phyloP scores from a whole-genome alignment of 2,113 vertebrate species.

The Prochilodus magdalenae region DNA sequence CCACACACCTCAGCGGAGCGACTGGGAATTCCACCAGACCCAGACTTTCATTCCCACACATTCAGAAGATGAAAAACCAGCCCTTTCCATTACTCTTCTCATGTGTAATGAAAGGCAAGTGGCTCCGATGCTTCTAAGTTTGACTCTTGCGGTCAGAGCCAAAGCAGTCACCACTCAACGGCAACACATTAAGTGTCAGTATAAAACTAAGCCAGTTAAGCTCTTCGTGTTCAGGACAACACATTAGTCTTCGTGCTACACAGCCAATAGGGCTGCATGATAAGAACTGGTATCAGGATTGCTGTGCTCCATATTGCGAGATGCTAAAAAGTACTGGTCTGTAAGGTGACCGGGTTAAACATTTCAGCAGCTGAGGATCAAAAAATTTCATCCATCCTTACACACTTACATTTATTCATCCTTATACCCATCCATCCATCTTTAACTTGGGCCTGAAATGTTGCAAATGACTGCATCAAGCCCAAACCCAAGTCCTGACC shows the following conservation, averaged over 20 bases:
- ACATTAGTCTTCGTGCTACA: background rate
- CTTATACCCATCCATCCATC: too few relatives aligned
- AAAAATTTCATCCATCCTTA: too few relatives aligned
- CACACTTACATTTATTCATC: too few relatives aligned
- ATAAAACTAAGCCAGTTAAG: background rate
- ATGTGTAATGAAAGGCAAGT: background rate
- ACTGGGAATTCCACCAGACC: background rate
- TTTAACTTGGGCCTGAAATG: too few relatives aligned
- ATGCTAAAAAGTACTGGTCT: too few relatives aligned
- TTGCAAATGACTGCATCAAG: too few relatives aligned
- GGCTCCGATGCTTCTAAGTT: background rate
- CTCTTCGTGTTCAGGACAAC: background rate
- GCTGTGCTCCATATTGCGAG: too few relatives aligned
- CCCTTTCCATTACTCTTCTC: background rate
- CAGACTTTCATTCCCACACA: slow-evolving; percentile 20
- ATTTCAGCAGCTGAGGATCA: too few relatives aligned
- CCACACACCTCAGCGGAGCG: slow-evolving; percentile 37
- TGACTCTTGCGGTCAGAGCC: background rate
- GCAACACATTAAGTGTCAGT: background rate
- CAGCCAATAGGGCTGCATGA: background rate
- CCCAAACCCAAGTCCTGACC: too few relatives aligned
- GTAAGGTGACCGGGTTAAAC: too few relatives aligned
- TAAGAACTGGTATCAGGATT: background rate
- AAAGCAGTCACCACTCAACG: background rate
- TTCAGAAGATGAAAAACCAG: slow-evolving; percentile 12